Base-by-base conservation (phyloP, 2,888 invertebrate genomes). In the Pelosia muscerda region DNA sequence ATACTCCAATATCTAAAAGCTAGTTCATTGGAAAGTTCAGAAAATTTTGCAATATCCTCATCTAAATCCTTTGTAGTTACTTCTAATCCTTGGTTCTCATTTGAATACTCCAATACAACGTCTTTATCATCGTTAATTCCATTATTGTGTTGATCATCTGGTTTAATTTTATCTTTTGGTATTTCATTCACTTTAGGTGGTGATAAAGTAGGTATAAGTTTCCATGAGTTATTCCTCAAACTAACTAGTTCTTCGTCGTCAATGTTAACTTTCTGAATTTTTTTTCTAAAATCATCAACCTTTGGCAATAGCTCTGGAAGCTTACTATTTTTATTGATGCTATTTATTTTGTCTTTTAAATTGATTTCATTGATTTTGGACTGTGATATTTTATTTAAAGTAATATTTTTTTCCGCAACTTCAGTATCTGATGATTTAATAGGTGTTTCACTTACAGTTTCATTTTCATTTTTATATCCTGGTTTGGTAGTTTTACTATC, bases 1-100 rank as follows among this genome's bases (percentile, higher is more conserved):
- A 96, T 95, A 79, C 96, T 96, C 98, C 98, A 98, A 85, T 98
- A 97, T 78, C 96, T 96, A 81, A 98, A 97, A 0, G 98, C 98
- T 56, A 98, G 88, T 84, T 98, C 97, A 86, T 98, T 98, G 86
- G 98, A 98, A 2, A 98, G 94, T 75, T 97, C 96, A 0, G 97
- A 95, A 85, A 98, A 98, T 68, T 97, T 96, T n/a, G 96, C 95
- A 38, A 98, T 95, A 85, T 98, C 98, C 70, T 96, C 96, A 69
- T 97, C 97, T 34, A 98, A 94, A 81, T 95, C 93, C 64, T 96
- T 95, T 0, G 97, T 96, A 28, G 97, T 98, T 2, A 96, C 97
- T 87, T 98, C 98, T 28, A 98, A 90, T 0, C 98, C 98, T 77
- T 96, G 96, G 64, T 94, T 94, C 88, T 94, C 93, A 73, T 91